Evolutionary conservation across 2,797 vertebrate species (phyloP).

Genomic region (Neoniphon sammara): DNA sequence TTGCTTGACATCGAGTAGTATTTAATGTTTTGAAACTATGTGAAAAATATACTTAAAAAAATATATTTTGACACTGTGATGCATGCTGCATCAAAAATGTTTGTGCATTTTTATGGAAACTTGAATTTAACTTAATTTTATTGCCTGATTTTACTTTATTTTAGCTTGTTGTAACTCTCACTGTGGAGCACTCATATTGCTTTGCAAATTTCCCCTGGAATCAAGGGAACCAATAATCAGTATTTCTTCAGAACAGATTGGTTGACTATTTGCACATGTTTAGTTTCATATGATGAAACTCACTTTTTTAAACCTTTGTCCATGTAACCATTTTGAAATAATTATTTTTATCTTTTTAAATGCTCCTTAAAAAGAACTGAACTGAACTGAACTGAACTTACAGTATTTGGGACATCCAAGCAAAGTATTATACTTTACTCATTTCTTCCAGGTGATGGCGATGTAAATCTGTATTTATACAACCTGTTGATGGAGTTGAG

Average conservation of each 20-base stretch:
- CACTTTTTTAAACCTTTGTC: constrained; percentile 28
- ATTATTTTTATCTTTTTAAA: neutral
- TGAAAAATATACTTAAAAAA: constrained; percentile 8
- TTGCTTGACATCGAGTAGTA: neutral
- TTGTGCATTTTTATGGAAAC: constrained; percentile 3
- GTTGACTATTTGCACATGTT: constrained; percentile 45
- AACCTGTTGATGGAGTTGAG: constrained; percentile 5
- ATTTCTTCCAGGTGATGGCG: constrained; percentile 63
- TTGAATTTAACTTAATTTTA: neutral
- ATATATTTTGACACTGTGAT: constrained; percentile 4
- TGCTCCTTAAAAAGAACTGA: neutral
- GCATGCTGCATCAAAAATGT: constrained; percentile 1
- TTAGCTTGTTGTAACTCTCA: constrained; percentile 24
- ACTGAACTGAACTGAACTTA: too few relatives aligned
- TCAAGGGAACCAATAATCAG: constrained; percentile 24
- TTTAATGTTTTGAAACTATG: constrained; percentile 3
- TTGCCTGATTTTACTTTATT: constrained; percentile 17
- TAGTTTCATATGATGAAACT: constrained; percentile 40
- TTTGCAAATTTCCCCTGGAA: constrained; percentile 31
- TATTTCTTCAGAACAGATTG: constrained; percentile 21
- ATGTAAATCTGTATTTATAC: constrained; percentile 45
- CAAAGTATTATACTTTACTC: constrained; percentile 9
- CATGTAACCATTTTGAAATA: constrained; percentile 3
- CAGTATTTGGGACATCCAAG: neutral
- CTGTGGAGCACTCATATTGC: constrained; percentile 9